Conservation (phyloP, 2,888 invertebrate species). For the Macrosoma leucophasiata region DNA sequence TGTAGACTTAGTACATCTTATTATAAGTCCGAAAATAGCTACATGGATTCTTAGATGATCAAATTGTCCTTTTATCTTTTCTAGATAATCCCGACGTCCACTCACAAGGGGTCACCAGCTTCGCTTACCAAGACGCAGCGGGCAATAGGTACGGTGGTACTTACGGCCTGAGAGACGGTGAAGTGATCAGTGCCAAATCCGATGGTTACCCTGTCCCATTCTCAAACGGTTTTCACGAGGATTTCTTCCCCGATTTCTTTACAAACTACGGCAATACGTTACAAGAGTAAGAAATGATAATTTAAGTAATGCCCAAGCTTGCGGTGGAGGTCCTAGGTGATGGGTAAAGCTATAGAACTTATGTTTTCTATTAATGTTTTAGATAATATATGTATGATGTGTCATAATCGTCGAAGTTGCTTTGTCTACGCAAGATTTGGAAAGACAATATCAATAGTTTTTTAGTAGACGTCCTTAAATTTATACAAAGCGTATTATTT, state of each 20-base stretch:
- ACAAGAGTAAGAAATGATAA: conserved; percentile 53
- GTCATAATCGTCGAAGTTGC: too few relatives aligned
- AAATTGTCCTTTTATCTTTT: conserved; percentile 12
- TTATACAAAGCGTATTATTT: too few relatives aligned
- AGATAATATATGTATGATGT: too few relatives aligned
- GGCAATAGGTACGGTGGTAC: conserved; percentile 66
- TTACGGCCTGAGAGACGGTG: conserved; percentile 45
- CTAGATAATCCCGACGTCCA: conserved; percentile 26
- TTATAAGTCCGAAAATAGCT: too few relatives aligned
- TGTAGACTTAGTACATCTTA: too few relatives aligned
- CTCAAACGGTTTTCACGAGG: conserved; percentile 28
- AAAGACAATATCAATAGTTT: too few relatives aligned
- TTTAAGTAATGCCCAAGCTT: conserved; percentile 35
- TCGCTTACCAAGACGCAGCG: conserved; percentile 50
- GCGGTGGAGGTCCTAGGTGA: conserved; percentile 41
- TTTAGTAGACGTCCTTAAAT: too few relatives aligned
- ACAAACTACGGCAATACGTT: conserved; percentile 48
- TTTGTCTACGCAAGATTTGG: too few relatives aligned
- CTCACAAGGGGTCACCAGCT: conserved; percentile 48
- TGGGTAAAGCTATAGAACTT: too few relatives aligned
- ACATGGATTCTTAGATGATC: too few relatives aligned
- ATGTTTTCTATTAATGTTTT: too few relatives aligned
- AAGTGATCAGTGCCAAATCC: conserved; percentile 29
- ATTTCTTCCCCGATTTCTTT: conserved; percentile 57
- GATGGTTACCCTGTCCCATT: conserved; percentile 23